Conservation (phyloP, 2,113 vertebrate species). For the Lycaon pictus region DNA sequence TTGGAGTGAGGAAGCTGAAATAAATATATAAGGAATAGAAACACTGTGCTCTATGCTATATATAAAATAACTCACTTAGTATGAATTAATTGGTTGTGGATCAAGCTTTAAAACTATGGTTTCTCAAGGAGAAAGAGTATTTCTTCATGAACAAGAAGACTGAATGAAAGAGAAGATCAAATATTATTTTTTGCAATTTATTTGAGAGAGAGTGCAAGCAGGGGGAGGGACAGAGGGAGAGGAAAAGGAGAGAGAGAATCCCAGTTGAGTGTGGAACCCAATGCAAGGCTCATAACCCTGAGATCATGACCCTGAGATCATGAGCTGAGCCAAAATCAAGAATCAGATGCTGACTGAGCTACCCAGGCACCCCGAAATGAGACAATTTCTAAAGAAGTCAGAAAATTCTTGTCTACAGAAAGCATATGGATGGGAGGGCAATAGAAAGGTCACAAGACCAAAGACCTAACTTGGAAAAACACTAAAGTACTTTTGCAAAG, state of each 20-base stretch:
- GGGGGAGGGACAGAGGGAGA: too few relatives aligned
- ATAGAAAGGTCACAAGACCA: rapidly evolving
- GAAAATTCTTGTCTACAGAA: not conserved
- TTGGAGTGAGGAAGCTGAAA: not conserved
- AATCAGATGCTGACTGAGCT: not conserved
- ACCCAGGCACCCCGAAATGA: not conserved
- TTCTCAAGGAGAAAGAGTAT: not conserved
- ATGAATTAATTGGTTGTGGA: not conserved
- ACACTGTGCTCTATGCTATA: not conserved
- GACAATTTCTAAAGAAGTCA: not conserved
- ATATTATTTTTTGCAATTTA: not conserved
- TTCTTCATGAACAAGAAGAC: not conserved
- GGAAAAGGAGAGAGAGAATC: not conserved
- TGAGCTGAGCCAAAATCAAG: not conserved
- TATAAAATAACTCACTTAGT: conserved; percentile 9
- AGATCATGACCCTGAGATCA: not conserved
- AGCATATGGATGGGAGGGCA: not conserved
- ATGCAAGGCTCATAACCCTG: not conserved
- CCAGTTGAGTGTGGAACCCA: not conserved
- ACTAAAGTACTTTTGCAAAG: not conserved
- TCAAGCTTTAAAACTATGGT: not conserved
- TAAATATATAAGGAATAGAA: not conserved
- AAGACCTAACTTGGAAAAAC: not conserved
- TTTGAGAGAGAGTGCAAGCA: not conserved
- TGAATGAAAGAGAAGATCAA: not conserved